Percentiles rank a stretch among this genome's conserved stretches.
Conservation (phyloP, 2,113 vertebrate genomes). For the rat (Rattus norvegicus) region GRCr8 NC_086025.1:47683501-47684000, state of each 20-base stretch:
- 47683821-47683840: not conserved
- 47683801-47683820: not conserved
- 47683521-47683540: not conserved
- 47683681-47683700: not conserved
- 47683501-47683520: conserved; percentile 21
- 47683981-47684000: not conserved
- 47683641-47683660: not conserved
- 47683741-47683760: not conserved
- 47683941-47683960: not conserved
- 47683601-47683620: not conserved
- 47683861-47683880: not conserved
- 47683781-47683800: not conserved
- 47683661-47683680: not conserved
- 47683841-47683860: not conserved
- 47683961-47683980: not conserved
- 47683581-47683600: not conserved
- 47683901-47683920: not conserved
- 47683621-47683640: conserved; percentile 11
- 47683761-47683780: not conserved
- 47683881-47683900: not conserved
- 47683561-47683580: not conserved
- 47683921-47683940: not conserved
- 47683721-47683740: not conserved
- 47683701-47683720: not conserved
- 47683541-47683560: not conserved